These are phyloP conservation scores for Lepidurus apus DNA, from an alignment of 1,140 invertebrate species.

Conservation along the genomic window DNA sequence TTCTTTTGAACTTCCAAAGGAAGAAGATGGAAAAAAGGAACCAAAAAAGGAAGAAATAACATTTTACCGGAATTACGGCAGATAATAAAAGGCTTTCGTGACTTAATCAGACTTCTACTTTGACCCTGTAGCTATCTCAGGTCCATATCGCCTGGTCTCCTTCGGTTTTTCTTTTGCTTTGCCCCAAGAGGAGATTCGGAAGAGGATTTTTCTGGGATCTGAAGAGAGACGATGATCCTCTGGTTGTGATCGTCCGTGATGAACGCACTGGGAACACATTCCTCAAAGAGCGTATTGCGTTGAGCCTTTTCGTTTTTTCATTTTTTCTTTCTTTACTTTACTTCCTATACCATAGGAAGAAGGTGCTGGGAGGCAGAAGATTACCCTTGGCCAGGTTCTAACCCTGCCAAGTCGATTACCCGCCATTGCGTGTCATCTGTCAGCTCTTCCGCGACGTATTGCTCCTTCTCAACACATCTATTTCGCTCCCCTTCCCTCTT, in stretches of 20 bases:
- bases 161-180: neutral
- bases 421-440: neutral
- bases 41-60: neutral
- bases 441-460: neutral
- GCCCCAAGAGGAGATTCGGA: neutral
- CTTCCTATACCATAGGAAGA: neutral
- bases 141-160: neutral
- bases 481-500: neutral
- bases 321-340: neutral
- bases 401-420: constrained; percentile 6
- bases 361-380: neutral
- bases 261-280: neutral
- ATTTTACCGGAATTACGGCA: neutral
- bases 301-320: neutral
- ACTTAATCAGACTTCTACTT: neutral
- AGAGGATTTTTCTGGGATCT: neutral
- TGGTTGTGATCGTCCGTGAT: neutral
- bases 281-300: neutral
- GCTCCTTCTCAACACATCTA: neutral
- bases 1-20: no score
- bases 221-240: neutral
- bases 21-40: neutral
- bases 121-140: neutral
- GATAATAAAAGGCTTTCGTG: constrained; percentile 3
- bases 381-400: neutral